Conservation (phyloP, 2,797 vertebrate species). For the Euphonia xanthogaster region DNA sequence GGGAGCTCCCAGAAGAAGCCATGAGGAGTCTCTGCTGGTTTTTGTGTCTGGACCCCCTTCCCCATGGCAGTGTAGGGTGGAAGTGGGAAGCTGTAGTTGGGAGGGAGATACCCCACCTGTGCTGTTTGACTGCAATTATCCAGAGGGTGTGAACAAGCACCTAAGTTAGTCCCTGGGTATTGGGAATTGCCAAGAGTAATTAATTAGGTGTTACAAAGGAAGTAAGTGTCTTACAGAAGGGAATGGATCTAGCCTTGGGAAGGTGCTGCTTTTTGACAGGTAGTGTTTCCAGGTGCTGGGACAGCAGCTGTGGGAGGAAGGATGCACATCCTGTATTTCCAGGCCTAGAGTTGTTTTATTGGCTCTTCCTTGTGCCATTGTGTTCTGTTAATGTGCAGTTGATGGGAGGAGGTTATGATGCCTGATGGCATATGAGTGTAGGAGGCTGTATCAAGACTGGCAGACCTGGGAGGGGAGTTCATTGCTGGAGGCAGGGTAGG, state of each 20-base stretch:
- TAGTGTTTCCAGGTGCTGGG: background rate
- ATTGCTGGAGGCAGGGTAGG: background rate
- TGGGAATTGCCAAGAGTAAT: background rate
- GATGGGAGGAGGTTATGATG: background rate
- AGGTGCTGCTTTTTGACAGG: background rate
- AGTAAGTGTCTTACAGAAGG: background rate
- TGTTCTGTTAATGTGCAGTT: background rate
- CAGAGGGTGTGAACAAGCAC: background rate
- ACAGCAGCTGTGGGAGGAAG: background rate
- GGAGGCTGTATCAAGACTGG: background rate
- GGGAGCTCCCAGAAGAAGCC: background rate
- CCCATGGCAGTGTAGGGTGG: background rate
- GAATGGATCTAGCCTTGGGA: constrained; percentile 28
- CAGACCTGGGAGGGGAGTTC: background rate
- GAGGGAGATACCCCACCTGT: rapidly evolving
- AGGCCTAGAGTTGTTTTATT: background rate
- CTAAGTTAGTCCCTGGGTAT: background rate
- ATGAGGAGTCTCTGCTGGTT: background rate
- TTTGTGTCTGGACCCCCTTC: background rate
- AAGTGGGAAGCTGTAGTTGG: background rate
- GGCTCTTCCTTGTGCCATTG: background rate
- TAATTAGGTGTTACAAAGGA: background rate
- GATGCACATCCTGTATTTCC: background rate
- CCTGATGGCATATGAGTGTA: background rate
- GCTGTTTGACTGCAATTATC: background rate